Evolutionary conservation across 2,888 invertebrate species (phyloP), one percentile per base, ranked within the genome.

Genomic region (Epiperipatus broadwayi): DNA sequence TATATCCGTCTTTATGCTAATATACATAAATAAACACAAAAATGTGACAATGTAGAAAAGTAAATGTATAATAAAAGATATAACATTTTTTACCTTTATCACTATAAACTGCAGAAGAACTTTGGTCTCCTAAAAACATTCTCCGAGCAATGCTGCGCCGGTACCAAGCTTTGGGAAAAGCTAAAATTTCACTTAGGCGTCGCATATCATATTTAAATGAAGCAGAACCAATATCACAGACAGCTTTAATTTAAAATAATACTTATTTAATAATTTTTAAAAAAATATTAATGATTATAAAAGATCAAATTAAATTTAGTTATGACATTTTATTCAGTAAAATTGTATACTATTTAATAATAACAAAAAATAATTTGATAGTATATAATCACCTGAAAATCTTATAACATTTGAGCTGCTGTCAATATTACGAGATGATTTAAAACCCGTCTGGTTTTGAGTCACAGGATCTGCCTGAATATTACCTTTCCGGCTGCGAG

Each of bases 201-300:
- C 95, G 71, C 91, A 97, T 95, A 59, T 97, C 95, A 61, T 95
- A 97, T 56, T 93, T 91, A 61, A 97, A 95, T 18, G 83, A 84
- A 7, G 87, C 87, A 16, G 83, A 84, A 18, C 91, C 91, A 48
- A 91, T 84, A 62, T 91, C 89, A 51, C 87, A 76, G 47, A 91
- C 84, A 2, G 87, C 81, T 78, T n/a, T n/a, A n/a, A n/a, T n/a
- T n/a, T n/a, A n/a, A n/a, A 47, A 4, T 48, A 49, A 28, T 38
- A 16, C 25, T 7, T 36, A 25, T 25, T 25, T 25, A n/a, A 7
- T 25, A 8, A n/a, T n/a, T 25, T 25, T 8, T 8, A 7, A 25
- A 8, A 25, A 25, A 25, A 25, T 7, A 8, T n/a, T n/a, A n/a
- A n/a, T n/a, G n/a, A n/a, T n/a, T n/a, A n/a, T n/a, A n/a, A n/a